Evolutionary conservation across 2,888 invertebrate species (phyloP).

Genomic region (Amiota minor): DNA sequence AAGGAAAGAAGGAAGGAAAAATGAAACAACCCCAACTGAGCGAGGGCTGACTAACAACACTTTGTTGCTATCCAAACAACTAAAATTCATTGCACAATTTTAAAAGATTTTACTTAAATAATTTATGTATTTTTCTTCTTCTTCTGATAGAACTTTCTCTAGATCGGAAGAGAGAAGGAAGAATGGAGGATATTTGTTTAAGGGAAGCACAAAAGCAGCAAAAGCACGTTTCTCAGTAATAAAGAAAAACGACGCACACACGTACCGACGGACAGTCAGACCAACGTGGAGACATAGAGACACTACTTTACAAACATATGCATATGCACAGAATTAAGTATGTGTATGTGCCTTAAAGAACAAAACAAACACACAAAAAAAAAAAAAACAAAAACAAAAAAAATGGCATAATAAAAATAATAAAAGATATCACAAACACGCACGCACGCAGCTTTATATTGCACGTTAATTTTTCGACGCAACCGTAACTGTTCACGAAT

Average conservation of each 20-base stretch:
- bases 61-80: neutral
- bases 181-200: too few relatives aligned
- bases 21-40: constrained; percentile 1
- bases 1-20: constrained; percentile 6
- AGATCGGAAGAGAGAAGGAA: too few relatives aligned
- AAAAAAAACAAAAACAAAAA: too few relatives aligned
- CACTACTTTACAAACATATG: neutral
- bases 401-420: neutral
- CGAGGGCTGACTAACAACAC: neutral
- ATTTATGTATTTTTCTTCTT: neutral
- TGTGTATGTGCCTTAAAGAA: too few relatives aligned
- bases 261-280: neutral
- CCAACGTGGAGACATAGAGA: constrained; percentile 1
- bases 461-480: too few relatives aligned
- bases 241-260: constrained; percentile 25
- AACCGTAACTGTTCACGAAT: too few relatives aligned
- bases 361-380: too few relatives aligned
- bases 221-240: neutral
- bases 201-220: neutral
- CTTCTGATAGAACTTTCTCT: too few relatives aligned
- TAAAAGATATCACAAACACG: too few relatives aligned
- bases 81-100: neutral
- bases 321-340: neutral
- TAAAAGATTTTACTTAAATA: neutral
- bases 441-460: too few relatives aligned